Conservation (phyloP, 2,888 invertebrate genomes). For the Lasioglossum zephyrum region DNA sequence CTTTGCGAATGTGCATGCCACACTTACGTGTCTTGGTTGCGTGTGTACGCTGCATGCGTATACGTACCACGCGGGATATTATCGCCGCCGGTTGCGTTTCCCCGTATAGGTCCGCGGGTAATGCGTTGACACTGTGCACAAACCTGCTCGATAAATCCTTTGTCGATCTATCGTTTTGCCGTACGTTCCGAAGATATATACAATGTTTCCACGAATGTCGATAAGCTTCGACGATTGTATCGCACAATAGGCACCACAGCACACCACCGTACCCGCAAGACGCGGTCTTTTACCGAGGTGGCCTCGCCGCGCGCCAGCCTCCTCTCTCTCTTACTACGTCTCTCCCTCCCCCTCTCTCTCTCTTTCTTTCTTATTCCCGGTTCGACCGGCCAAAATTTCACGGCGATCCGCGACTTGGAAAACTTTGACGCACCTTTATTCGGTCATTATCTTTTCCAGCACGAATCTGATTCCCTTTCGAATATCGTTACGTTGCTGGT, state of each 20-base stretch:
- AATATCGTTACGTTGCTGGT: slow-evolving; percentile 23
- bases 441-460: neutral
- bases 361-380: slow-evolving; percentile 21
- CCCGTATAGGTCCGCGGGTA: slow-evolving; percentile 31
- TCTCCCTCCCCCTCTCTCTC: neutral
- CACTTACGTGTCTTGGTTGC: slow-evolving; percentile 24
- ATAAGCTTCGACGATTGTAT: slow-evolving; percentile 55
- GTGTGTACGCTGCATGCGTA: slow-evolving; percentile 33
- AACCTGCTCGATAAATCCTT: slow-evolving; percentile 27
- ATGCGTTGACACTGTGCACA: slow-evolving; percentile 50
- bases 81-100: slow-evolving; percentile 58
- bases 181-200: neutral
- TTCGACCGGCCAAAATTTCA: slow-evolving; percentile 41
- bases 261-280: slow-evolving; percentile 50
- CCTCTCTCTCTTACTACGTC: slow-evolving; percentile 23
- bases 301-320: slow-evolving; percentile 58
- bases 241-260: slow-evolving; percentile 45
- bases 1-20: slow-evolving; percentile 50
- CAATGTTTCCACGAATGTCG: slow-evolving; percentile 52
- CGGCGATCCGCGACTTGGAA: slow-evolving; percentile 9
- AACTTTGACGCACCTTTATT: slow-evolving; percentile 7
- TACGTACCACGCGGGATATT: slow-evolving; percentile 65
- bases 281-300: slow-evolving; percentile 59
- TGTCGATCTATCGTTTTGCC: slow-evolving; percentile 13
- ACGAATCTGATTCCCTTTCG: slow-evolving; percentile 6